A percentile compares a stretch with the other conserved stretches of the same genome.
Conservation (phyloP, 2,888 invertebrate genomes). For the Drosophila flavopinicola region DNA sequence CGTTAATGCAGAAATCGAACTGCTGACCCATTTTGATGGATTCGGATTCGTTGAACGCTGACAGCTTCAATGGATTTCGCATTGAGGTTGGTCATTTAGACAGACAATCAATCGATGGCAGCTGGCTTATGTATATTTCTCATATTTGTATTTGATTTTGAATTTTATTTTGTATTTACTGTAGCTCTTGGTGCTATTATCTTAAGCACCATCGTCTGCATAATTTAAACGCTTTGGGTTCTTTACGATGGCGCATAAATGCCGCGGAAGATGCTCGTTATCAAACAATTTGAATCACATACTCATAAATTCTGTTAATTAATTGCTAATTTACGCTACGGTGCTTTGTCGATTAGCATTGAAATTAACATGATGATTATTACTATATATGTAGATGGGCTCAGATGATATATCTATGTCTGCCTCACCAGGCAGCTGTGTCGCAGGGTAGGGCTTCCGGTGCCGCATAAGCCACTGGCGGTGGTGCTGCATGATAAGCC, state of each 20-base stretch:
- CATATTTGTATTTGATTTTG: slow-evolving; percentile 6
- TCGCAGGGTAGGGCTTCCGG: slow-evolving; percentile 43
- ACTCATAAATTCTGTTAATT: slow-evolving; percentile 60
- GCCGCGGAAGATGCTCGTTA: slow-evolving; percentile 53
- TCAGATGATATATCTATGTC: neutral
- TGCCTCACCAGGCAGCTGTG: slow-evolving; percentile 47
- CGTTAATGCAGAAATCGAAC: slow-evolving; percentile 38
- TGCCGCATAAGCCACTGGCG: slow-evolving; percentile 37
- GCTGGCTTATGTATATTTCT: slow-evolving; percentile 5
- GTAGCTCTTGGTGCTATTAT: slow-evolving; percentile 20
- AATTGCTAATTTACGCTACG: slow-evolving; percentile 59
- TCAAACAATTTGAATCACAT: slow-evolving; percentile 43
- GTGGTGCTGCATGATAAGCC: slow-evolving; percentile 45
- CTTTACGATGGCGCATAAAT: slow-evolving; percentile 41
- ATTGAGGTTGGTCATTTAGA: slow-evolving; percentile 58
- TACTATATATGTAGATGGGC: neutral
- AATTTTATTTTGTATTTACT: slow-evolving; percentile 37
- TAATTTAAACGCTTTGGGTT: slow-evolving; percentile 34
- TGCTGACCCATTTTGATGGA: slow-evolving; percentile 65
- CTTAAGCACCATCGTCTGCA: slow-evolving; percentile 39
- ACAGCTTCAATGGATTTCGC: slow-evolving; percentile 45
- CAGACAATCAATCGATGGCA: slow-evolving; percentile 24
- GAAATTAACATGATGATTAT: slow-evolving; percentile 48
- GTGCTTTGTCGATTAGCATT: slow-evolving; percentile 59
- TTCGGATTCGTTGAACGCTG: slow-evolving; percentile 33